These are phyloP conservation scores for Lepilemur ruficaudatus DNA, from an alignment of 2,797 vertebrate species.

Conservation along the genomic window DNA sequence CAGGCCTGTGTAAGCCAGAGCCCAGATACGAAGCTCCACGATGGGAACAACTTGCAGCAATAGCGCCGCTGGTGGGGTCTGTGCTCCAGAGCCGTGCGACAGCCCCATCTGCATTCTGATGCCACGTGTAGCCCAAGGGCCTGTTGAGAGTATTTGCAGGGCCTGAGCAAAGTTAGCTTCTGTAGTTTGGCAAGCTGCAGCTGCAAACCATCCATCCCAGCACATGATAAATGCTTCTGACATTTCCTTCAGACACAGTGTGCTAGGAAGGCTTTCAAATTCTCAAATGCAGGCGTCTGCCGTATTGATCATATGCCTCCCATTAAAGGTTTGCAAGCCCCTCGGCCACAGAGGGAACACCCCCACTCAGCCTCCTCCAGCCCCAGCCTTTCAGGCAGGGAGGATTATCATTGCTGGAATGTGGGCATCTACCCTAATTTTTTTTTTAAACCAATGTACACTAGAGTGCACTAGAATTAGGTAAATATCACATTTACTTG, in stretches of 20 bases:
- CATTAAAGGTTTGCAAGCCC: conserved; percentile 74
- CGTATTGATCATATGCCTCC: conserved; percentile 81
- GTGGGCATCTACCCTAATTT: background rate
- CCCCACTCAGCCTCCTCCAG: background rate
- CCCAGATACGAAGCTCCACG: conserved; percentile 32
- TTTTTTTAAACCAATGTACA: background rate
- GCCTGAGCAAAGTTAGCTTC: conserved; percentile 51
- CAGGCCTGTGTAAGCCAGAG: background rate
- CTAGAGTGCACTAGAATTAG: background rate
- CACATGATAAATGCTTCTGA: conserved; percentile 81
- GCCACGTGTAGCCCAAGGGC: background rate
- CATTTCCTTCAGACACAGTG: conserved; percentile 77
- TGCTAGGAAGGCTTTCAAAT: conserved; percentile 76
- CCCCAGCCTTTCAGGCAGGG: background rate
- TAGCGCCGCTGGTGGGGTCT: background rate
- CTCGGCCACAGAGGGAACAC: background rate
- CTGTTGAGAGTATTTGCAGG: conserved; percentile 43
- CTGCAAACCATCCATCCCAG: conserved; percentile 72
- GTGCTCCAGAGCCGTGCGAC: background rate
- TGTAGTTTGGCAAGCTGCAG: conserved; percentile 71
- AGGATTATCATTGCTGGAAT: background rate
- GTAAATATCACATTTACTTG: background rate
- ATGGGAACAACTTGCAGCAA: background rate
- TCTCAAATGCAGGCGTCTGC: conserved; percentile 76
- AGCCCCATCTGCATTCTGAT: conserved; percentile 42